phyloP scores from a whole-genome alignment of 37 sponge, comb jelly and placozoan species.

The Aplysina aerophoba region DNA sequence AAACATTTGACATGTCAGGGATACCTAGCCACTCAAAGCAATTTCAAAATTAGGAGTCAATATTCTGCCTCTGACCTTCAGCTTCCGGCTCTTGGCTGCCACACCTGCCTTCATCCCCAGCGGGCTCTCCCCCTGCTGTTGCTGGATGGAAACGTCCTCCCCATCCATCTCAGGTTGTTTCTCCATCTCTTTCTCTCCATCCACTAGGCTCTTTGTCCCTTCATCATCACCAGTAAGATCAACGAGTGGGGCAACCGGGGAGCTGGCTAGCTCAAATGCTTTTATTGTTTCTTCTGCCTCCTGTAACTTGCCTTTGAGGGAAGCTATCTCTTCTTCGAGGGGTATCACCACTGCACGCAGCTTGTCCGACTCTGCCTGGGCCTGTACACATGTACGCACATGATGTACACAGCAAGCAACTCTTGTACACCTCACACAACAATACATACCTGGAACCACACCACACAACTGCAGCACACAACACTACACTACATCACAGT shows the following conservation, averaged over 20 bases:
- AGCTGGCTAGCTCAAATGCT: background rate
- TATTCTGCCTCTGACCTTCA: too few relatives aligned
- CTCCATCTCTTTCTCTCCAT: background rate
- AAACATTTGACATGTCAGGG: too few relatives aligned
- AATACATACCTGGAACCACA: too few relatives aligned
- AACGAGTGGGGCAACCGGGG: constrained; percentile 1
- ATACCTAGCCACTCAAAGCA: too few relatives aligned
- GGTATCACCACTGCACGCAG: constrained; percentile 73
- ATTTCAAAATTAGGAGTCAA: too few relatives aligned
- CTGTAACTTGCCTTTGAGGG: constrained; percentile 7
- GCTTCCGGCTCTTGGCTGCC: too few relatives aligned
- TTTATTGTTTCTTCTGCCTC: constrained; percentile 49
- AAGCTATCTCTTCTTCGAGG: constrained; percentile 55
- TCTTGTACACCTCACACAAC: background rate
- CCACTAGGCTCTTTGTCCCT: too few relatives aligned
- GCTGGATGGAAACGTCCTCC: background rate
- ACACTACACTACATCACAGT: too few relatives aligned
- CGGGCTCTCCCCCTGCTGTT: too few relatives aligned
- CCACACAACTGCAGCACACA: too few relatives aligned
- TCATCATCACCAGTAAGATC: constrained; percentile 13
- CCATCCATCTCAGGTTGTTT: background rate
- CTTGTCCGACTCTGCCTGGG: constrained; percentile 58
- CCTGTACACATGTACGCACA: constrained; percentile 32
- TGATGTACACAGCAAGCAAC: background rate
- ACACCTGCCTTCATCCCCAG: too few relatives aligned